These are phyloP conservation scores for Anoncus sp. DNA, from an alignment of 2,888 invertebrate genomes.

Conservation along the genomic window DNA sequence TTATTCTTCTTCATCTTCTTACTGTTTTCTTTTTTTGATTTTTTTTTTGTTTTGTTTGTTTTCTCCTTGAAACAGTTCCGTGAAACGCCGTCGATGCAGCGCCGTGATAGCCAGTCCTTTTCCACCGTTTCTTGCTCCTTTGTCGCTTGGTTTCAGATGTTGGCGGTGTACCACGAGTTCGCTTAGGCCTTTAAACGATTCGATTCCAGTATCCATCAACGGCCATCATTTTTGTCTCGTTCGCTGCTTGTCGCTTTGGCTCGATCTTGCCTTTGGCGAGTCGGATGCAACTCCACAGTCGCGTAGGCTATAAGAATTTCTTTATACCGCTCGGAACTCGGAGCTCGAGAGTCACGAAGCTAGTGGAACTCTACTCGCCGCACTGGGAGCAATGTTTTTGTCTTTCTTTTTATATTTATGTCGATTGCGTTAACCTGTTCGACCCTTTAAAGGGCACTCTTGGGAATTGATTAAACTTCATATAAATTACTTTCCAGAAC, in stretches of 20 bases:
- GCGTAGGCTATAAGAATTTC: conserved; percentile 45
- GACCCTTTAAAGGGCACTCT: background rate
- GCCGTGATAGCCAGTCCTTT: conserved; percentile 12
- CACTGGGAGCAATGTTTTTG: background rate
- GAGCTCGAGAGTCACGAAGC: conserved; percentile 1
- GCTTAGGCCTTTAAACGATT: conserved; percentile 56
- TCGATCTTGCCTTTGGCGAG: conserved; percentile 37
- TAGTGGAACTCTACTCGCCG: conserved; percentile 20
- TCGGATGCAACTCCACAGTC: conserved; percentile 23
- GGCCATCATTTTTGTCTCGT: conserved; percentile 58
- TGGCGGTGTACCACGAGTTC: conserved; percentile 20
- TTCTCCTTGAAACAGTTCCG: conserved; percentile 17
- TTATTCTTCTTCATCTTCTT: conserved; percentile 46
- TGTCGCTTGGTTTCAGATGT: conserved; percentile 15
- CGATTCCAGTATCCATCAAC: conserved; percentile 60
- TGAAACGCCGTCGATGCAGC: conserved; percentile 8
- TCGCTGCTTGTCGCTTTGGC: conserved; percentile 20
- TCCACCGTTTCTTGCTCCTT: conserved; percentile 29
- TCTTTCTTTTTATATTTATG: conserved; percentile 15
- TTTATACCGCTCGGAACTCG: conserved; percentile 44
- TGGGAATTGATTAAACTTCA: too few relatives aligned
- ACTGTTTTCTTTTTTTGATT: conserved; percentile 11
- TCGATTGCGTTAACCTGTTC: conserved; percentile 21
- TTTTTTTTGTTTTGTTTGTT: too few relatives aligned
- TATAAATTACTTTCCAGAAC: conserved; percentile 18